phyloP scores from a whole-genome alignment of 1,140 invertebrate genomes.

The Drosophila albomicans region DNA sequence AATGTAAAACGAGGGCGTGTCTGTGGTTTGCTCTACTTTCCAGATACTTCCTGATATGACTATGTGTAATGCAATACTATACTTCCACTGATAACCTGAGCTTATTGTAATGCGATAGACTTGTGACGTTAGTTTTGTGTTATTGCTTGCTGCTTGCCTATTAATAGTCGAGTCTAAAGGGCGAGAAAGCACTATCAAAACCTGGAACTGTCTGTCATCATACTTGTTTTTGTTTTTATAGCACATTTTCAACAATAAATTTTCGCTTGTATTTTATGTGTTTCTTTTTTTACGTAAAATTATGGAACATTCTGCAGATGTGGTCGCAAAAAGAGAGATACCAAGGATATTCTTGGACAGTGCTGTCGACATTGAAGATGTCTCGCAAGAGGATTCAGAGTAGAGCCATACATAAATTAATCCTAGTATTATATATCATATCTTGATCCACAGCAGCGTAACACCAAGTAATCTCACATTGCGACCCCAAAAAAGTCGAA shows the following conservation, averaged over 20 bases:
- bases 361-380: neutral
- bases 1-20: slow-evolving; percentile 22
- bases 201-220: neutral
- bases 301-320: slow-evolving; percentile 6
- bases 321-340: neutral
- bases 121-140: slow-evolving; percentile 44
- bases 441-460: neutral
- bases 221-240: neutral
- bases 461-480: slow-evolving; percentile 4
- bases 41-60: slow-evolving; percentile 18
- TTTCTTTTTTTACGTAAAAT: neutral
- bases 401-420: neutral
- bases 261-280: neutral
- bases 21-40: slow-evolving; percentile 3
- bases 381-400: slow-evolving; percentile 1
- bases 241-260: neutral
- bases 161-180: slow-evolving; percentile 29
- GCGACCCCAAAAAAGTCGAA: neutral
- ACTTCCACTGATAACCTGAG: slow-evolving; percentile 28
- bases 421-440: too few species aligned
- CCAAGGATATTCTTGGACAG: neutral
- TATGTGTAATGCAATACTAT: neutral
- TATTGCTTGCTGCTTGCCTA: slow-evolving; percentile 30
- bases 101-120: slow-evolving; percentile 16
- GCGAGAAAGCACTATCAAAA: neutral